A percentile compares a stretch with the other conserved stretches of the same genome.
phyloP scores from a whole-genome alignment of 2,888 invertebrate species.

The Bimastos eiseni region DNA sequence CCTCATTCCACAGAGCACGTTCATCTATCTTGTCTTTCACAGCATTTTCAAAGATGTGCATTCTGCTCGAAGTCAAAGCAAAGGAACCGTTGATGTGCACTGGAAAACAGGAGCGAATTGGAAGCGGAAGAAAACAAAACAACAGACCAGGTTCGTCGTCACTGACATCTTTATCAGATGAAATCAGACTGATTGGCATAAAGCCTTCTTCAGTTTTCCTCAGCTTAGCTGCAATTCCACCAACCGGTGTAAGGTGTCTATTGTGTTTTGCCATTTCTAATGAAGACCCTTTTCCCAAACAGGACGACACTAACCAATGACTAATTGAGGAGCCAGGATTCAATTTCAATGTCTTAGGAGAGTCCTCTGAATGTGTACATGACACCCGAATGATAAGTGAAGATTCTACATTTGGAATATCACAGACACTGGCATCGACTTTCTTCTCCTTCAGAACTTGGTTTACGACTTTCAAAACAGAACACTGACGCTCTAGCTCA shows the following conservation, averaged over 20 bases:
- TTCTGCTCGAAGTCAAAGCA: slow-evolving; percentile 51
- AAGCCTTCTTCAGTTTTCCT: not conserved
- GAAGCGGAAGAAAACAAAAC: slow-evolving; percentile 54
- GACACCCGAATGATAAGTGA: not conserved
- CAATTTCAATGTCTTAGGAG: not conserved
- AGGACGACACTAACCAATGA: slow-evolving; percentile 41
- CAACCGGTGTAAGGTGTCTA: slow-evolving; percentile 36
- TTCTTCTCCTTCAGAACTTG: not conserved
- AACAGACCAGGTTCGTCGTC: not conserved
- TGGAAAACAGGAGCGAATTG: slow-evolving; percentile 48
- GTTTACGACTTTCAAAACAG: not conserved
- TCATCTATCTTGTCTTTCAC: slow-evolving; percentile 48
- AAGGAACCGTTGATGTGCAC: slow-evolving; percentile 55
- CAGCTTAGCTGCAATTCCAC: slow-evolving; percentile 32
- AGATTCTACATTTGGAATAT: not conserved
- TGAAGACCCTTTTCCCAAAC: slow-evolving; percentile 40
- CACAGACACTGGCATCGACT: not conserved
- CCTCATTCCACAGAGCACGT: slow-evolving; percentile 48
- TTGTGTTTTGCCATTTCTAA: slow-evolving; percentile 43
- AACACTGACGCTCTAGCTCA: slow-evolving; percentile 7
- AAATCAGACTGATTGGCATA: not conserved
- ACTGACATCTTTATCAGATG: not conserved
- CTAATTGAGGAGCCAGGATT: not conserved
- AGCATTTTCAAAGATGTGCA: slow-evolving; percentile 46
- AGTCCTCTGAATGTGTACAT: not conserved